Base-by-base conservation (phyloP, 2,113 vertebrate species). In the Tamias sibiricus region DNA sequence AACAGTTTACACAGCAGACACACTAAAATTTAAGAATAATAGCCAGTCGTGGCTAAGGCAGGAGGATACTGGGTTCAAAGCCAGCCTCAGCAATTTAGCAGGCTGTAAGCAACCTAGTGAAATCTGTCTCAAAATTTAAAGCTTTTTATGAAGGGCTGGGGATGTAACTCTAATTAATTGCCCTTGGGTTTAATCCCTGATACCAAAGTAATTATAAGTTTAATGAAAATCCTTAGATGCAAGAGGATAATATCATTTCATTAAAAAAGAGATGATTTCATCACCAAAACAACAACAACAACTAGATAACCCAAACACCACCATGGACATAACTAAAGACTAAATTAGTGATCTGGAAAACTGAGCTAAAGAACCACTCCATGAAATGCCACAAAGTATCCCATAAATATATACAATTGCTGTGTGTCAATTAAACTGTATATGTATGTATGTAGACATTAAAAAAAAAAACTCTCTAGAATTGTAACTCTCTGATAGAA, bases 401-500 rank as follows among this genome's bases (percentile, higher is more conserved):
- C 66, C 11, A 22, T 30, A 87, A 54, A 32, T 32, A 20, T 30
- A 11, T 75, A 40, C 35, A n/a, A 19, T 16, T 57, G 71, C 22
- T 42, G 0, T 59, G 66, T 35, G 49, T 37, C 32, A 57, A 57
- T 8, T 44, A 57, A 47, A 71, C 44, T 28, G 28, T 22, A 66
- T 22, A 57, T 22, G 4, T 57, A 22, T 57, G 49, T 52, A 52
- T 52, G 49, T 52, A 52, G 47, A 49, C 47, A 49, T 13, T 13
- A 49, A 9, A 52, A 62, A 72, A 11, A 6, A 7, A 16, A 17
- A 75, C 28, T 57, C 57, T 68, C 9, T 4, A 9, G 14, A 87
- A 76, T 11, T 3, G 9, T 35, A 17, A 0, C 22, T 20, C 0
- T 69, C 35, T 13, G 5, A 28, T 0, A 8, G 6, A 14, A 35